Evolutionary conservation across 37 sponge, comb jelly and placozoan species (phyloP), one percentile per base, ranked within the genome.

Genomic region (Aplysina aerophoba): DNA sequence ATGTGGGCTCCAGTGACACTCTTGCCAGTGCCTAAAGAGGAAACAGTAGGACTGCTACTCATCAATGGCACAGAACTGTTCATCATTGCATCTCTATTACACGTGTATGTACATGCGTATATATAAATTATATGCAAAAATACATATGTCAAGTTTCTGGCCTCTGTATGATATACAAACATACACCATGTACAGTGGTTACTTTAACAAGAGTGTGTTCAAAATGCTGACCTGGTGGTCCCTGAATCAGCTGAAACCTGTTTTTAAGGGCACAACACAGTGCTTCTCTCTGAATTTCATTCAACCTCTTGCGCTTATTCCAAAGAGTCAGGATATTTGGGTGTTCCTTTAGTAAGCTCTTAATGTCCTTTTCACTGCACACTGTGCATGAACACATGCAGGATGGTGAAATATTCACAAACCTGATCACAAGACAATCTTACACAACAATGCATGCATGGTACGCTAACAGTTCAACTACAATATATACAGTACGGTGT

Each of bases 1-100:
- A 92, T 74, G 31, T 92, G 92, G 14, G 89, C 92, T 63, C 92
- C 92, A 58, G 89, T 88, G 15, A 67, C 92, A 88, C 89, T 88
- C 78, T 92, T 92, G 0, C 92, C 92, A 41, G 92, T 92, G 8
- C 92, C 92, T 92, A 19, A 1, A 83, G 2, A 57, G 14, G 17
- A 38, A 44, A 40, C 44, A 39, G 19, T 28, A 59, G 41, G 27
- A 16, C 19, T n/a, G n/a, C n/a, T n/a, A n/a, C n/a, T n/a, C n/a
- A n/a, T n/a, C n/a, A n/a, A n/a, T n/a, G n/a, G n/a, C n/a, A n/a
- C n/a, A n/a, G n/a, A n/a, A n/a, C n/a, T n/a, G n/a, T n/a, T n/a
- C n/a, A n/a, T n/a, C n/a, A n/a, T n/a, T n/a, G n/a, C n/a, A n/a
- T n/a, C n/a, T n/a, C n/a, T n/a, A 58, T 58, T 58, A n/a, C n/a